A percentile compares a stretch with the other conserved stretches of the same genome.
Evolutionary conservation across 1,140 invertebrate species (phyloP).

Genomic region (Drosophila lacertosa): DNA sequence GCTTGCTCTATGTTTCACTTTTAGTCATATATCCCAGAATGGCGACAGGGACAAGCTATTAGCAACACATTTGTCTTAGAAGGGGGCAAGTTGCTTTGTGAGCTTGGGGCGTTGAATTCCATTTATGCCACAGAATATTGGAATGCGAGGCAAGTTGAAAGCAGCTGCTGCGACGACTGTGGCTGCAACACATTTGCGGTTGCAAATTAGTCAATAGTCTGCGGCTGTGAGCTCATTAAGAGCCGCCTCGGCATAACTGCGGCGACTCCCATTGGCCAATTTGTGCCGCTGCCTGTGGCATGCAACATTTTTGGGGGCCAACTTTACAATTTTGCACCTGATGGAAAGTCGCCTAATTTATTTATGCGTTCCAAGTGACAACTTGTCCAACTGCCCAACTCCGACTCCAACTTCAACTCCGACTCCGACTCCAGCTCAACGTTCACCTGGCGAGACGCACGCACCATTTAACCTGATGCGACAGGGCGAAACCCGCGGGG

Average conservation of each 20-base stretch:
- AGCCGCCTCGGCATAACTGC: slow-evolving; percentile 25
- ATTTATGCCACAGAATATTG: slow-evolving; percentile 61
- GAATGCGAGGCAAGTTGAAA: slow-evolving; percentile 63
- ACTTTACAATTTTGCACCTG: slow-evolving; percentile 65
- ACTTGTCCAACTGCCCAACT: slow-evolving; percentile 17
- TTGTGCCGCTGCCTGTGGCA: slow-evolving; percentile 66
- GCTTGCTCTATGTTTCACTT: too few species aligned
- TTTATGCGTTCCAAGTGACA: slow-evolving; percentile 67
- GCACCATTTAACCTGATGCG: slow-evolving; percentile 76
- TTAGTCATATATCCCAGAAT: slow-evolving; percentile 15
- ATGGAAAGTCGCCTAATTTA: slow-evolving; percentile 76
- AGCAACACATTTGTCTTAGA: slow-evolving; percentile 79
- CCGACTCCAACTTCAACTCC: slow-evolving; percentile 24
- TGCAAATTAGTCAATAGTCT: slow-evolving; percentile 79
- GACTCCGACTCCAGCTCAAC: slow-evolving; percentile 28
- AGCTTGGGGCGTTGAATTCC: slow-evolving; percentile 58
- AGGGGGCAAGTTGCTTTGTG: slow-evolving; percentile 46
- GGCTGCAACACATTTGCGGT: slow-evolving; percentile 68
- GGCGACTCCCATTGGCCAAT: slow-evolving; percentile 58
- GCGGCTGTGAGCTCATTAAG: slow-evolving; percentile 63
- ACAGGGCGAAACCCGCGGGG: slow-evolving; percentile 33
- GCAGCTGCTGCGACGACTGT: slow-evolving; percentile 17
- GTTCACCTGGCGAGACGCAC: slow-evolving; percentile 47
- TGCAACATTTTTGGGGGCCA: slow-evolving; percentile 65
- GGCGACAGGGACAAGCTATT: slow-evolving; percentile 77